These are phyloP conservation scores for Embiotoca jacksoni DNA, from an alignment of 2,113 vertebrate genomes.

Conservation along the genomic window DNA sequence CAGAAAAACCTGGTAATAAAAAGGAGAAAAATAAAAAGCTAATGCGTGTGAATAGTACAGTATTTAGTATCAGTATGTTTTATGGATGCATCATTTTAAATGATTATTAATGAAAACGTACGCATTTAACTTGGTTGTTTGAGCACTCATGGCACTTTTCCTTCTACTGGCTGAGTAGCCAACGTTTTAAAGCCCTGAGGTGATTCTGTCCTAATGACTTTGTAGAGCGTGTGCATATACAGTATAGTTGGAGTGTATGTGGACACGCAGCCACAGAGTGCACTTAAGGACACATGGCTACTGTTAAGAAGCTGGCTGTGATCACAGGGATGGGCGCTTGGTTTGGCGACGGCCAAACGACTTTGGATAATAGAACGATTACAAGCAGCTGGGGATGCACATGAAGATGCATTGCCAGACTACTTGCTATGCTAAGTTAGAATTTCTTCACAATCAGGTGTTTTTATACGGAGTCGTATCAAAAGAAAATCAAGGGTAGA, in stretches of 20 bases:
- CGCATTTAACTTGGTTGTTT: constrained; percentile 6
- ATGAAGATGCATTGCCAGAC: not conserved
- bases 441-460: constrained; percentile 43
- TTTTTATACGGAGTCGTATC: constrained; percentile 18
- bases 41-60: not conserved
- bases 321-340: constrained; percentile 43
- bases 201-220: constrained; percentile 30
- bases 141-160: constrained; percentile 24
- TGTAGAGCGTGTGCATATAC: constrained; percentile 11
- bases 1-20: not conserved
- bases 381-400: constrained; percentile 35
- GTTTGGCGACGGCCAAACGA: constrained; percentile 31
- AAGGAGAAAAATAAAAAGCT: not conserved
- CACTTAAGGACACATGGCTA: constrained; percentile 66
- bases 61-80: not conserved
- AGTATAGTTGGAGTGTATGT: constrained; percentile 25
- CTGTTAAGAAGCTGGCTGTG: constrained; percentile 56
- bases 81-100: not conserved
- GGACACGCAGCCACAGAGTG: constrained; percentile 23
- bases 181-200: constrained; percentile 40
- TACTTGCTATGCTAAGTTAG: not conserved
- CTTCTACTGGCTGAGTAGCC: constrained; percentile 14
- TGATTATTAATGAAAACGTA: constrained; percentile 15
- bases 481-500: constrained; percentile 25
- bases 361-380: constrained; percentile 41